Evolutionary conservation across 2,888 invertebrate species (phyloP).

Genomic region (Microplitis manilae): DNA sequence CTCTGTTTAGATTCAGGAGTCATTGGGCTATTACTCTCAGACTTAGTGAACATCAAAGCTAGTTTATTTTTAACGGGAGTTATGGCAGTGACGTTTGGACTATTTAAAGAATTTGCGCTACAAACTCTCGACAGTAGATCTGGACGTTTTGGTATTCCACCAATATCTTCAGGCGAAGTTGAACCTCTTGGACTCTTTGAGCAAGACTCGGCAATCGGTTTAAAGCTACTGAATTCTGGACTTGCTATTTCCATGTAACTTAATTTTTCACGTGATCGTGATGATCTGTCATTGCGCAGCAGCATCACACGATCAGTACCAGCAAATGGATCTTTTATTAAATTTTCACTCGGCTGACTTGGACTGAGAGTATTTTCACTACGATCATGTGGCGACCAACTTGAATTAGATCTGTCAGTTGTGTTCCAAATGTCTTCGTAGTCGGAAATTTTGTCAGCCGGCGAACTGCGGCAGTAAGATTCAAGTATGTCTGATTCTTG

Average conservation of each 20-base stretch:
- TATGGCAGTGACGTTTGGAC: constrained; percentile 71
- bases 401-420: constrained; percentile 68
- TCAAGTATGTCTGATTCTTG: constrained; percentile 88
- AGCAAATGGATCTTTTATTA: constrained; percentile 53
- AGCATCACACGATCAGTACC: constrained; percentile 60
- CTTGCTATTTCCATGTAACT: constrained; percentile 67
- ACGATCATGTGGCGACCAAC: constrained; percentile 66
- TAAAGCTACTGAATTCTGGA: constrained; percentile 69
- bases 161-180: constrained; percentile 61
- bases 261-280: constrained; percentile 61
- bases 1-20: constrained; percentile 77
- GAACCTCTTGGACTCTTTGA: constrained; percentile 56
- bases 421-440: constrained; percentile 93
- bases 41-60: constrained; percentile 63
- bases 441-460: constrained; percentile 94
- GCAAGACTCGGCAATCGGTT: constrained; percentile 61
- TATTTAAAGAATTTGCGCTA: constrained; percentile 74
- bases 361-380: constrained; percentile 52
- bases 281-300: constrained; percentile 61
- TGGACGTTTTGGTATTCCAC: constrained; percentile 63
- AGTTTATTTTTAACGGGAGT: constrained; percentile 68
- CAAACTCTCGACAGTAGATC: constrained; percentile 68
- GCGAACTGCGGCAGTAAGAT: constrained; percentile 88
- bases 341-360: constrained; percentile 51
- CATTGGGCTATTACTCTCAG: constrained; percentile 66